A percentile compares a stretch with the other conserved stretches of the same genome.
These are phyloP conservation scores for Vulpes lagopus DNA, from an alignment of 2,113 vertebrate species.

Conservation along the genomic window DNA sequence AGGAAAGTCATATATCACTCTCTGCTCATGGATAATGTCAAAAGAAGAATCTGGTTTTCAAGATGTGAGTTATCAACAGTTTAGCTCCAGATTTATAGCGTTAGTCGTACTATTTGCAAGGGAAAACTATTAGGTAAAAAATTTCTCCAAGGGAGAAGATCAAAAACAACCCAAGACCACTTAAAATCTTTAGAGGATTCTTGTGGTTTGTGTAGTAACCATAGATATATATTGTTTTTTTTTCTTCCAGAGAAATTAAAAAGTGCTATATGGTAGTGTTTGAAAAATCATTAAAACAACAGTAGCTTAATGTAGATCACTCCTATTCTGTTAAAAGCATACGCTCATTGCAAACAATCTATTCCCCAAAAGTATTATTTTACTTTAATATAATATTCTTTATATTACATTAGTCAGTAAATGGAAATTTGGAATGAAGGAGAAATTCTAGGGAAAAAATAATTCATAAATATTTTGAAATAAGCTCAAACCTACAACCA, in stretches of 20 bases:
- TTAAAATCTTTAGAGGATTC: not conserved
- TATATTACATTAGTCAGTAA: conserved; percentile 14
- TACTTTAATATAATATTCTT: not conserved
- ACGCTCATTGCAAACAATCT: conserved; percentile 28
- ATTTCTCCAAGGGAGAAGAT: conserved; percentile 28
- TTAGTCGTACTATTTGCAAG: not conserved
- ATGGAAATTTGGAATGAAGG: not conserved
- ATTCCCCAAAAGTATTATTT: conserved; percentile 30
- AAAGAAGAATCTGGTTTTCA: not conserved
- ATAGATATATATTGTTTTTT: not conserved
- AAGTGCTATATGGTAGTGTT: conserved; percentile 44
- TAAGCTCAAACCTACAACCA: not conserved
- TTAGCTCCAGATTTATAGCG: conserved; percentile 6
- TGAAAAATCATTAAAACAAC: conserved; percentile 30
- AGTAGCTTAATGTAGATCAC: not conserved
- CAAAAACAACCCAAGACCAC: not conserved
- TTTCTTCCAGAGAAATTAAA: conserved; percentile 29
- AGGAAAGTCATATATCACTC: not conserved
- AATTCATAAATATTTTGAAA: conserved; percentile 26
- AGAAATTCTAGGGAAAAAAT: not conserved
- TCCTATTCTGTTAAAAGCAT: not conserved
- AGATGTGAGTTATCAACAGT: not conserved
- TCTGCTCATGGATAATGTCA: not conserved
- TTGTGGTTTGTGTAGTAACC: not conserved
- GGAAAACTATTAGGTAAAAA: not conserved